These are phyloP conservation scores for Lycophotia porphyrea DNA, from an alignment of 2,888 invertebrate genomes.

Conservation along the genomic window DNA sequence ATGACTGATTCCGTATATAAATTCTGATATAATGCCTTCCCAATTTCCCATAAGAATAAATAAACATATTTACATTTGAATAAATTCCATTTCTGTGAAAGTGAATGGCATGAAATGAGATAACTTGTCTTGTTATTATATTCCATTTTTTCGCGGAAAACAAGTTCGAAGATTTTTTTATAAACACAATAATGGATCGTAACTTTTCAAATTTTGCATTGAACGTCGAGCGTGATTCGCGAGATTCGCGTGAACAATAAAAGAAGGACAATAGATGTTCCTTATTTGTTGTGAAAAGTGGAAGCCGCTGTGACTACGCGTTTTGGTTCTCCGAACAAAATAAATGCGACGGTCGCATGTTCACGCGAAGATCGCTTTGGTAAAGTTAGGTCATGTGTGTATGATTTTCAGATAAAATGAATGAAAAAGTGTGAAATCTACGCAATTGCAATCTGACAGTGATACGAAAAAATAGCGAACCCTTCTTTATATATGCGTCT, in stretches of 20 bases:
- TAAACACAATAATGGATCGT: background rate
- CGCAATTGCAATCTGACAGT: background rate
- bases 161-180: background rate
- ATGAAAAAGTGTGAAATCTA: no score
- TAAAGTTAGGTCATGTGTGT: no score
- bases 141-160: background rate
- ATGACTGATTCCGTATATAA: background rate
- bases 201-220: constrained; percentile 4
- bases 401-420: no score
- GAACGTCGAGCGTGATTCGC: no score
- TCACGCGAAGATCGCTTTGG: background rate
- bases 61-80: constrained; percentile 38
- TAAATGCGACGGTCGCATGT: background rate
- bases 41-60: constrained; percentile 27
- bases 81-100: constrained; percentile 28
- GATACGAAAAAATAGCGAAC: constrained; percentile 8
- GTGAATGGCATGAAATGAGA: constrained; percentile 11
- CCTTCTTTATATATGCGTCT: constrained; percentile 9
- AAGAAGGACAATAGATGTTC: background rate
- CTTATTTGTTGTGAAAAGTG: background rate
- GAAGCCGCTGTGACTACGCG: background rate
- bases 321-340: background rate
- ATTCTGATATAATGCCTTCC: background rate
- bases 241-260: background rate
- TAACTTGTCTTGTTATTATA: constrained; percentile 11